A percentile compares a stretch with the other conserved stretches of the same genome.
These are phyloP conservation scores for Xenus cinereus DNA, from an alignment of 2,113 vertebrate genomes.

Conservation along the genomic window DNA sequence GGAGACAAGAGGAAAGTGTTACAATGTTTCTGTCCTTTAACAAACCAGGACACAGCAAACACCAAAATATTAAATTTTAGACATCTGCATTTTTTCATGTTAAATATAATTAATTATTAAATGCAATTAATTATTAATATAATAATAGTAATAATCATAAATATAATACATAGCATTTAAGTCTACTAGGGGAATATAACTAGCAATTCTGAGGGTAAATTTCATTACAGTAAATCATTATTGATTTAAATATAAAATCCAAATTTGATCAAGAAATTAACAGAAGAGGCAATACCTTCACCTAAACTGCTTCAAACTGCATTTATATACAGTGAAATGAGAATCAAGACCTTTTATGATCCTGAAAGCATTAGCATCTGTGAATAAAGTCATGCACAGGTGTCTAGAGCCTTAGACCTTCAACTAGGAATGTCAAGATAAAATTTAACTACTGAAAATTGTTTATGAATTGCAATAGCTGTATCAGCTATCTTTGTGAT, in stretches of 20 bases:
- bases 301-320: neutral
- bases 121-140: neutral
- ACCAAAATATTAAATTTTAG: constrained; percentile 81
- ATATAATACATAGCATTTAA: neutral
- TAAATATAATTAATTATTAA: neutral
- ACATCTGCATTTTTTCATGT: constrained; percentile 93
- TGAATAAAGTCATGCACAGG: neutral
- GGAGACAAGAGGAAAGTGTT: constrained; percentile 59
- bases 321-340: neutral
- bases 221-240: neutral
- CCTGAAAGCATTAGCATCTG: neutral
- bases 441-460: neutral
- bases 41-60: constrained; percentile 68
- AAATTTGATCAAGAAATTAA: constrained; percentile 14
- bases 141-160: neutral
- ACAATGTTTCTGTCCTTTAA: constrained; percentile 51
- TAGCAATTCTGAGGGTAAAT: neutral
- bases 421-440: neutral
- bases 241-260: neutral
- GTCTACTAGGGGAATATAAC: neutral
- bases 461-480: neutral
- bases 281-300: neutral
- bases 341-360: neutral
- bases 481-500: neutral
- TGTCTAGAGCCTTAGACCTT: neutral